A percentile compares a stretch with the other conserved stretches of the same genome.
phyloP scores from a whole-genome alignment of 2,888 invertebrate species.

The Xestoiulus laeticollis region DNA sequence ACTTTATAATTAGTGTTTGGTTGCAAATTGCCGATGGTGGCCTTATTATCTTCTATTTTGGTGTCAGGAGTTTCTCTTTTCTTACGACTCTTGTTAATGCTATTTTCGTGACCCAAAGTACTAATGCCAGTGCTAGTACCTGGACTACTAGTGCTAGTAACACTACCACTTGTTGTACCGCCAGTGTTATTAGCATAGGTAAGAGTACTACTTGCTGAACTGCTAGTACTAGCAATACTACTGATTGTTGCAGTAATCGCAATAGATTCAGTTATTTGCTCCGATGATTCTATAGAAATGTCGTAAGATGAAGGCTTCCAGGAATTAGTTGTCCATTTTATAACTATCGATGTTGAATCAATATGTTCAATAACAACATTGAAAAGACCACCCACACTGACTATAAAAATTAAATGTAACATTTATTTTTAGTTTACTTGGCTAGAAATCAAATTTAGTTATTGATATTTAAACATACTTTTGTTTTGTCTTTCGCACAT shows the following conservation, averaged over 20 bases:
- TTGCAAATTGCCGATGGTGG: slow-evolving; percentile 22
- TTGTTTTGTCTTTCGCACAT: slow-evolving; percentile 45
- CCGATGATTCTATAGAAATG: neutral
- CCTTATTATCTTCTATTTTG: neutral
- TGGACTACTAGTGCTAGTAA: neutral
- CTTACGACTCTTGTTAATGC: neutral
- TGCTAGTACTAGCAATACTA: neutral
- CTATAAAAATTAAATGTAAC: neutral
- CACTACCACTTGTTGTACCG: neutral
- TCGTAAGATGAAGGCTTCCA: slow-evolving; percentile 36
- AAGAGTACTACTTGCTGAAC: neutral
- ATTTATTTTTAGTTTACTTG: neutral
- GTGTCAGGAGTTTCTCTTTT: slow-evolving; percentile 44
- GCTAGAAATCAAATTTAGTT: neutral
- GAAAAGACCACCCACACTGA: neutral
- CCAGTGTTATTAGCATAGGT: too few relatives aligned
- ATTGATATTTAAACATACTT: neutral
- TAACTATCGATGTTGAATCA: neutral
- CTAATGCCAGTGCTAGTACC: neutral
- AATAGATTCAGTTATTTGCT: neutral
- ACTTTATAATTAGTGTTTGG: slow-evolving; percentile 49
- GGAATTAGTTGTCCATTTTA: slow-evolving; percentile 18
- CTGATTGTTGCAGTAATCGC: neutral
- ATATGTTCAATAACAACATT: neutral
- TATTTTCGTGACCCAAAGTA: neutral